phyloP scores from a whole-genome alignment of 2,888 invertebrate genomes.

The Stenolophus ochropezus region DNA sequence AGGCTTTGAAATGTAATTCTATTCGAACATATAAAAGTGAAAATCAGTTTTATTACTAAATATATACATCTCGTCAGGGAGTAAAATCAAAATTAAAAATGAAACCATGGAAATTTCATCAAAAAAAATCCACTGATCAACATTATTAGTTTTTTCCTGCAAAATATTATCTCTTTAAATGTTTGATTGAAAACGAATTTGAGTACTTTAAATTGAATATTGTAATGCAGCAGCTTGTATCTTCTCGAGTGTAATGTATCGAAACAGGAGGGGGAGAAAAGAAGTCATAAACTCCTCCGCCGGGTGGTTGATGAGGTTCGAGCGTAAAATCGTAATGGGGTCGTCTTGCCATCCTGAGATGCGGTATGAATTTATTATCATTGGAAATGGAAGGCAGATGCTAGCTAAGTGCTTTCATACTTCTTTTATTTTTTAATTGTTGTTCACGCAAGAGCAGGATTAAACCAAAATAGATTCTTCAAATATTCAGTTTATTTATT shows the following conservation, averaged over 20 bases:
- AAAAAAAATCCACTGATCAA: no score
- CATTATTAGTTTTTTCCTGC: no score
- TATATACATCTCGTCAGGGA: no score
- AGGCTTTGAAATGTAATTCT: no score
- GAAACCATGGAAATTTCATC: no score
- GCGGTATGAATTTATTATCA: conserved; percentile 37
- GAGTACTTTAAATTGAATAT: no score
- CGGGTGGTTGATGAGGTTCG: conserved; percentile 6
- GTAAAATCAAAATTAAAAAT: no score
- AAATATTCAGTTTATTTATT: neutral
- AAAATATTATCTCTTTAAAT: no score
- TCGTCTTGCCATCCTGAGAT: neutral
- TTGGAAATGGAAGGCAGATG: conserved; percentile 24
- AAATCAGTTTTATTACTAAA: no score
- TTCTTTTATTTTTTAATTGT: conserved; percentile 30
- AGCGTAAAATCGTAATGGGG: conserved; percentile 29
- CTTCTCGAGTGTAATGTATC: neutral
- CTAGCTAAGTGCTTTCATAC: conserved; percentile 15
- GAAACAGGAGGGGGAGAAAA: neutral
- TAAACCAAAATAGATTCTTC: neutral
- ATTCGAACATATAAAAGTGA: no score
- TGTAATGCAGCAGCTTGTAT: no score
- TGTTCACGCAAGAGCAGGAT: neutral
- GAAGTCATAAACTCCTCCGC: neutral
- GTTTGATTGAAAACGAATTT: no score